Conservation (phyloP, 2,113 vertebrate species). For the Pungitius pungitius region DNA sequence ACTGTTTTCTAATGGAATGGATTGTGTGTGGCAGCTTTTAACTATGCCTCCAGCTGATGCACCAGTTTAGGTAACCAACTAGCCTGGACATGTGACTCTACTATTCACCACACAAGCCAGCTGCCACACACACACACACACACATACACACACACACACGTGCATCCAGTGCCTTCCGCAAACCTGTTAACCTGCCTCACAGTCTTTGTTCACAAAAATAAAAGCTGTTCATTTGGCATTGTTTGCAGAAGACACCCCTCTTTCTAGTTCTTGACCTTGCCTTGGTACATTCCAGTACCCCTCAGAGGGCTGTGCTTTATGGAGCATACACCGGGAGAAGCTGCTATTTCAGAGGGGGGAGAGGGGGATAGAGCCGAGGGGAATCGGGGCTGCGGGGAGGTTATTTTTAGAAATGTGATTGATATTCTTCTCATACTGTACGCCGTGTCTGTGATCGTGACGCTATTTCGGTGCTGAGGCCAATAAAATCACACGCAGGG, state of each 20-base stretch:
- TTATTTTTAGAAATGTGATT: constrained; percentile 80
- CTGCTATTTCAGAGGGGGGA: constrained; percentile 63
- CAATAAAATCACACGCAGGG: constrained; percentile 32
- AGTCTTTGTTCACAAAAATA: constrained; percentile 49
- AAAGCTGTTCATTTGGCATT: constrained; percentile 46
- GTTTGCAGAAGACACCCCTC: constrained; percentile 63
- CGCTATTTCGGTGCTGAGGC: constrained; percentile 41
- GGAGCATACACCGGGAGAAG: constrained; percentile 73
- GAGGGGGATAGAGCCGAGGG: constrained; percentile 58
- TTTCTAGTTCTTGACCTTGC: constrained; percentile 73
- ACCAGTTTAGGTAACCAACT: constrained; percentile 42
- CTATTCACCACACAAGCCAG: constrained; percentile 32
- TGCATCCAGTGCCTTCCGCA: constrained; percentile 16
- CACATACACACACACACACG: constrained; percentile 17
- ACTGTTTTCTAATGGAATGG: background rate
- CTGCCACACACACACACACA: constrained; percentile 27
- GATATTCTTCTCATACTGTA: constrained; percentile 72
- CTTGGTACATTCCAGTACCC: constrained; percentile 78
- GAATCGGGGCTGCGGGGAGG: constrained; percentile 55
- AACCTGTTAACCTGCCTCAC: constrained; percentile 46
- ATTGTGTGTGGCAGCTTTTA: constrained; percentile 6
- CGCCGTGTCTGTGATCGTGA: constrained; percentile 32
- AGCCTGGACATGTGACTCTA: constrained; percentile 49
- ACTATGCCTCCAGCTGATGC: constrained; percentile 29
- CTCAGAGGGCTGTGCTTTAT: constrained; percentile 71